These are phyloP conservation scores for Drosophila mulleri DNA, from an alignment of 2,888 invertebrate species.

Conservation along the genomic window DNA sequence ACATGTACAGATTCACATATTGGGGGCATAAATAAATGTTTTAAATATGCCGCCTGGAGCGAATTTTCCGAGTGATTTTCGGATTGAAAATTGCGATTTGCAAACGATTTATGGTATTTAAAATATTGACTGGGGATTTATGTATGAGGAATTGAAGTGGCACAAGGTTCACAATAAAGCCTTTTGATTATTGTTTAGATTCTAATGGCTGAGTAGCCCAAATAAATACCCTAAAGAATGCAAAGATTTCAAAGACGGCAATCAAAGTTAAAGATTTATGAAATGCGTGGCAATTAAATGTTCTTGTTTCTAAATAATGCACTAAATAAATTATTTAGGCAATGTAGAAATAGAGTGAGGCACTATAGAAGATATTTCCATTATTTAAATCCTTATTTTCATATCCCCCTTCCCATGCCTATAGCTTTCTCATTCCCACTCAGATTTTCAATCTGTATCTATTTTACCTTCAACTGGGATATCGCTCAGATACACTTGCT, in stretches of 20 bases:
- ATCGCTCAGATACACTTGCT: not conserved
- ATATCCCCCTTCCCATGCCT: not conserved
- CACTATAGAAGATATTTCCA: too few species aligned
- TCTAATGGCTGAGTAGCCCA: not conserved
- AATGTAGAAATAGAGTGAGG: not conserved
- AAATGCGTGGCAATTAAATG: not conserved
- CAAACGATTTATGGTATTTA: conserved; percentile 42
- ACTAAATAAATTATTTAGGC: not conserved
- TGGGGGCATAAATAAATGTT: conserved; percentile 67
- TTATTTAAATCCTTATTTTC: too few species aligned
- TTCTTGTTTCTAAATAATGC: not conserved
- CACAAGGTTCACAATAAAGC: conserved; percentile 29
- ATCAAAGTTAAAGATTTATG: not conserved
- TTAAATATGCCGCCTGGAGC: conserved; percentile 67
- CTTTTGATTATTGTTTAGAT: conserved; percentile 15
- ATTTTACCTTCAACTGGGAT: not conserved
- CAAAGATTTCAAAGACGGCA: not conserved
- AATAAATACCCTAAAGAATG: not conserved
- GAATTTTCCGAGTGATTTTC: conserved; percentile 53
- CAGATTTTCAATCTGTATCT: not conserved
- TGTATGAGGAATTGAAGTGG: conserved; percentile 26
- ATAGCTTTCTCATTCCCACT: not conserved
- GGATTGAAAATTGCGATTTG: conserved; percentile 49
- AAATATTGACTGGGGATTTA: conserved; percentile 39
- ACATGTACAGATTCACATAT: conserved; percentile 22